phyloP scores from a whole-genome alignment of 2,888 invertebrate species.

The Seladonia tumulorum region DNA sequence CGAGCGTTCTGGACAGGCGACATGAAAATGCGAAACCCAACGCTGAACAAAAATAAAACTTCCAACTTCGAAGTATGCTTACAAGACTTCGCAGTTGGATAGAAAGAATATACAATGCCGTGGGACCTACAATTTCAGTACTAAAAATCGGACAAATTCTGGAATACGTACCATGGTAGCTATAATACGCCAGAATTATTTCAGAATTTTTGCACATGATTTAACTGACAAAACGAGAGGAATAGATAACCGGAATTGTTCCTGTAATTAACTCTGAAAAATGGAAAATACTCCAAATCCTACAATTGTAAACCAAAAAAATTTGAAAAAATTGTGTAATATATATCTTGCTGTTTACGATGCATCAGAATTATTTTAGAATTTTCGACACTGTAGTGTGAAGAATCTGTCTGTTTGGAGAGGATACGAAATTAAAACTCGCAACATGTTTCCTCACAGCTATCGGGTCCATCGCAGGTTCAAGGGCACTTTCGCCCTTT shows the following conservation, averaged over 20 bases:
- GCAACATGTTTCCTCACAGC: not conserved
- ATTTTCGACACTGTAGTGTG: not conserved
- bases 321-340: not conserved
- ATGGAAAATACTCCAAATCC: not conserved
- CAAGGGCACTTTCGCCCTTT: not conserved
- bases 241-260: no score
- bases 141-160: no score
- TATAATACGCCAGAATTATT: no score
- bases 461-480: not conserved
- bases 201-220: no score
- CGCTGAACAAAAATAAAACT: not conserved
- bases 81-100: no score
- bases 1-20: not conserved
- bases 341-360: fast-evolving
- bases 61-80: not conserved
- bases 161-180: no score
- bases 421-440: not conserved
- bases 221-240: not conserved
- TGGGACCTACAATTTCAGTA: no score
- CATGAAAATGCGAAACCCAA: not conserved
- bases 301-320: not conserved
- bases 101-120: no score
- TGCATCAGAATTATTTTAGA: not conserved
- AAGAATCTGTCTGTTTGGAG: not conserved
- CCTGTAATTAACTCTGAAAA: no score